A percentile compares a stretch with the other conserved stretches of the same genome.
These are phyloP conservation scores for Antheraea pernyi DNA, from an alignment of 1,140 invertebrate genomes.

Conservation along the genomic window DNA sequence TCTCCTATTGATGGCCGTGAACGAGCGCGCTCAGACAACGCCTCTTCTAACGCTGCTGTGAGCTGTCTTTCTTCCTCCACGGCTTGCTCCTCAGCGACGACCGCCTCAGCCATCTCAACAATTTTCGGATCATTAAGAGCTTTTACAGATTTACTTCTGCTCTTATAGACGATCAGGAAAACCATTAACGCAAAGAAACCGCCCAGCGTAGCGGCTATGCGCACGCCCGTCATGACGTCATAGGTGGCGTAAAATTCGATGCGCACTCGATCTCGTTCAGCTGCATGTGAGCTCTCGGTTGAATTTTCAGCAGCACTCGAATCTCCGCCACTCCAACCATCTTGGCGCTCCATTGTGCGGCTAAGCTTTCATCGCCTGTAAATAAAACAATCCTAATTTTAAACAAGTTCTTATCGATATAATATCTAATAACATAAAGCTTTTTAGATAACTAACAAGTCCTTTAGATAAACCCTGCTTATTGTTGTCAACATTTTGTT, in stretches of 20 bases:
- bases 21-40: slow-evolving; percentile 77
- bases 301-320: slow-evolving; percentile 51
- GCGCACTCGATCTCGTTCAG: slow-evolving; percentile 81
- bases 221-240: slow-evolving; percentile 93
- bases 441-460: slow-evolving; percentile 36
- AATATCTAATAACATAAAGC: slow-evolving; percentile 15
- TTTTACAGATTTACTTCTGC: slow-evolving; percentile 85
- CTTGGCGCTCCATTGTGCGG: slow-evolving; percentile 65
- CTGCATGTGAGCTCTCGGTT: slow-evolving; percentile 53
- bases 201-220: slow-evolving; percentile 92
- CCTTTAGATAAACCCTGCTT: neutral
- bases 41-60: slow-evolving; percentile 85
- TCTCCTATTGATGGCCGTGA: slow-evolving; percentile 73
- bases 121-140: slow-evolving; percentile 85
- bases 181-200: slow-evolving; percentile 94
- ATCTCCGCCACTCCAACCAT: slow-evolving; percentile 60
- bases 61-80: slow-evolving; percentile 87
- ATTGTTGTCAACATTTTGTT: neutral
- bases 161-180: slow-evolving; percentile 92
- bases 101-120: slow-evolving; percentile 83
- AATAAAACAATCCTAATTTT: slow-evolving; percentile 17
- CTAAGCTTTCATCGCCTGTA: slow-evolving; percentile 73
- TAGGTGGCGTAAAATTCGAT: slow-evolving; percentile 93
- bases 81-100: slow-evolving; percentile 85
- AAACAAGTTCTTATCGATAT: neutral